phyloP scores from a whole-genome alignment of 2,113 vertebrate genomes.

The Chionis minor region DNA sequence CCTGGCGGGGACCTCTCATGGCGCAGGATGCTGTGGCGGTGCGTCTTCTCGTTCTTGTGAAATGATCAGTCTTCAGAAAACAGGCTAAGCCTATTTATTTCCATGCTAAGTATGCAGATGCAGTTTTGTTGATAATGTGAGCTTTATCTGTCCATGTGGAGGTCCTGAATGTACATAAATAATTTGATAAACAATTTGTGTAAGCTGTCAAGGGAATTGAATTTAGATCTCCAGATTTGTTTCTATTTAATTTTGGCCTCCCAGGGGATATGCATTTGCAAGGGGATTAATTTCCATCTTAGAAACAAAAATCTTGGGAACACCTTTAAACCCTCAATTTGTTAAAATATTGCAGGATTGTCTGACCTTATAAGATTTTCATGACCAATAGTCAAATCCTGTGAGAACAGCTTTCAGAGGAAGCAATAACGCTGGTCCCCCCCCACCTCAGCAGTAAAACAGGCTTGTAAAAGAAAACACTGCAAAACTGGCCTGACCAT shows the following conservation, averaged over 20 bases:
- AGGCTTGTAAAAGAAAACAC: slow-evolving; percentile 60
- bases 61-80: neutral
- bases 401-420: slow-evolving; percentile 54
- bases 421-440: slow-evolving; percentile 52
- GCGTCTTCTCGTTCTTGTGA: neutral
- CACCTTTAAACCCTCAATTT: neutral
- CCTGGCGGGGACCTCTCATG: slow-evolving; percentile 21
- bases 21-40: neutral
- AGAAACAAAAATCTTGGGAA: neutral
- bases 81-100: neutral
- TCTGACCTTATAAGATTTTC: slow-evolving; percentile 43
- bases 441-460: slow-evolving; percentile 50
- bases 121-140: neutral
- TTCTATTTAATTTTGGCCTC: neutral
- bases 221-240: neutral
- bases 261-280: neutral
- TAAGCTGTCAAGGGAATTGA: neutral
- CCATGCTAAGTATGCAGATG: neutral
- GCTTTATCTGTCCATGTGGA: neutral
- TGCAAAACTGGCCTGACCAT: slow-evolving; percentile 54
- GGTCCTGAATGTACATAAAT: neutral
- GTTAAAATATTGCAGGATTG: slow-evolving; percentile 17
- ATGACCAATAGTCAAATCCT: slow-evolving; percentile 26
- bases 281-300: neutral
- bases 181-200: neutral